Conservation (phyloP, 2,113 vertebrate species). For the Falcunculus frontatus region DNA sequence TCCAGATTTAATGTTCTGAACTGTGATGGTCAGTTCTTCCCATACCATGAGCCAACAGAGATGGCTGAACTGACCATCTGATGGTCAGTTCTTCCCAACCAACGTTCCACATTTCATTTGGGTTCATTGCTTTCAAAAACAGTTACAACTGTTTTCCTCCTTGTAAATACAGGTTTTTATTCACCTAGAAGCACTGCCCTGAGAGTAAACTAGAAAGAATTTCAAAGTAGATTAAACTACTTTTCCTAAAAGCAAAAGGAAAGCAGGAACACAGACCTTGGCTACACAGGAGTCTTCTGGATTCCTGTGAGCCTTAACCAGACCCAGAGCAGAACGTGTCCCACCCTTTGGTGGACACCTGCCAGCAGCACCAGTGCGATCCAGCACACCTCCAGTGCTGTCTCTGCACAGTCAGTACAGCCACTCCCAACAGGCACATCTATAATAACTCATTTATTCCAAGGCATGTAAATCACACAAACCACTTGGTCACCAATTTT, state of each 20-base stretch:
- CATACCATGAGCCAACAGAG: not conserved
- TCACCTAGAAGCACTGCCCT: not conserved
- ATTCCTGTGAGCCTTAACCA: not conserved
- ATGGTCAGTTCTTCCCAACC: not conserved
- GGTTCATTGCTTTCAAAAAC: not conserved
- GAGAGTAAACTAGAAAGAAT: not conserved
- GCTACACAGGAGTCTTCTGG: not conserved
- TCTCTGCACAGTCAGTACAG: not conserved
- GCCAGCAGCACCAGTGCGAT: not conserved
- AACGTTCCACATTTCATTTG: not conserved
- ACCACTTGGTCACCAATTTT: not conserved
- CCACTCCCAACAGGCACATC: not conserved
- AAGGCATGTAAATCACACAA: not conserved
- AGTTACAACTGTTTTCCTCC: not conserved
- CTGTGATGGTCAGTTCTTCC: not conserved
- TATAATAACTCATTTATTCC: not conserved
- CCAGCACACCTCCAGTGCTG: not conserved
- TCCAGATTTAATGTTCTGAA: not conserved
- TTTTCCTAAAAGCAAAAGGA: not conserved
- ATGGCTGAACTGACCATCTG: too few relatives aligned
- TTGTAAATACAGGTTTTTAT: not conserved
- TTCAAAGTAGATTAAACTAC: not conserved
- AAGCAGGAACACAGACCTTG: not conserved
- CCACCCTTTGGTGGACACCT: rapidly evolving
- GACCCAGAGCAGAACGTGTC: not conserved